Conservation (phyloP, 2,113 vertebrate species). For the Macaca fascicularis region DNA sequence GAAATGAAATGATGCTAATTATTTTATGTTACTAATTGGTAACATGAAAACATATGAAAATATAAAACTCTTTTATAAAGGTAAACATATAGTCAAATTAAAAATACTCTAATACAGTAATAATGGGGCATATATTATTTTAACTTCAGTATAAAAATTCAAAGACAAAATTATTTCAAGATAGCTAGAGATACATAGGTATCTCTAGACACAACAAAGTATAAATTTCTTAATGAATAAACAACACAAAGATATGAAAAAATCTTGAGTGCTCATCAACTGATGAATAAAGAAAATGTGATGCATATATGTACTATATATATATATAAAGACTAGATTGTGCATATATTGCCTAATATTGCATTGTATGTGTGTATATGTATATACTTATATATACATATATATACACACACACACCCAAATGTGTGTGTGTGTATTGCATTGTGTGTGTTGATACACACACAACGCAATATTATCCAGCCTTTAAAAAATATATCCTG, state of each 20-base stretch:
- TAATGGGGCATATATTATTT: neutral
- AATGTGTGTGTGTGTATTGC: no score
- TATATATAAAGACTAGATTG: neutral
- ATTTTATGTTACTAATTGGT: neutral
- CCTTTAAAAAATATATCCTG: neutral
- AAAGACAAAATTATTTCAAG: neutral
- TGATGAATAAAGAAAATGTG: neutral
- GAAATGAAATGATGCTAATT: neutral
- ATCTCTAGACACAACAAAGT: no score
- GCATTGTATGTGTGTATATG: no score
- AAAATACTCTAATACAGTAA: neutral
- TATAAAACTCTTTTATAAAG: neutral
- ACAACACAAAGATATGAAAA: neutral
- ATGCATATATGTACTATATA: neutral
- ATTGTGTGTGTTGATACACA: no score
- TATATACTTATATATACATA: no score
- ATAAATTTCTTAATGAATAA: neutral
- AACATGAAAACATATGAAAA: neutral
- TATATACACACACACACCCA: no score
- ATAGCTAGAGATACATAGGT: neutral
- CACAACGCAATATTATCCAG: neutral
- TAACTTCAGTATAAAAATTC: neutral
- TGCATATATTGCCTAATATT: no score
- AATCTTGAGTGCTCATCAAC: neutral
- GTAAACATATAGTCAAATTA: neutral